phyloP scores from a whole-genome alignment of 2,797 vertebrate species.

The Arctocebus calabarensis region DNA sequence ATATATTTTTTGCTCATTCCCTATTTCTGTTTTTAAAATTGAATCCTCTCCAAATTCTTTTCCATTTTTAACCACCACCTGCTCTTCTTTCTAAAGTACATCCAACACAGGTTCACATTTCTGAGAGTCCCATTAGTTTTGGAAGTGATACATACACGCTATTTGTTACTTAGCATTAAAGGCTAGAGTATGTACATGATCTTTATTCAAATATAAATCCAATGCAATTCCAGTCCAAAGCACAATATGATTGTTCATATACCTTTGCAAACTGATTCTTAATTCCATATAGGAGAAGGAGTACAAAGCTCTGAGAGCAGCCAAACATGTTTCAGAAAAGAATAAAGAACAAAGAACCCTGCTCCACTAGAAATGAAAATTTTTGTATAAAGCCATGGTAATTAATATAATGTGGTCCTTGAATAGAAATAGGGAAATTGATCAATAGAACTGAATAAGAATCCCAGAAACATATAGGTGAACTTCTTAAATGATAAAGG shows the following conservation, averaged over 20 bases:
- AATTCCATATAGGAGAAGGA: background rate
- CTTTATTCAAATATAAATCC: slow-evolving; percentile 47
- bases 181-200: background rate
- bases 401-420: background rate
- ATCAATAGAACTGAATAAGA: background rate
- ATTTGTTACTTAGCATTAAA: slow-evolving; percentile 56
- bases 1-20: slow-evolving; percentile 61
- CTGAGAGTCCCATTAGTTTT: slow-evolving; percentile 50
- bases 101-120: slow-evolving; percentile 65
- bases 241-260: slow-evolving; percentile 7
- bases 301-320: background rate
- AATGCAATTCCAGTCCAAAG: slow-evolving; percentile 6
- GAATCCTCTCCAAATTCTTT: slow-evolving; percentile 73
- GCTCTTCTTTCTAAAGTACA: slow-evolving; percentile 72
- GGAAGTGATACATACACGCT: slow-evolving; percentile 43
- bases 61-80: slow-evolving; percentile 79
- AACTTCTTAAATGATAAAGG: slow-evolving; percentile 36
- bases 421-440: background rate
- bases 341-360: slow-evolving; percentile 4
- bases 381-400: background rate
- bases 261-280: slow-evolving; percentile 35
- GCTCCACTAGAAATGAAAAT: background rate
- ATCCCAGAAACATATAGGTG: background rate
- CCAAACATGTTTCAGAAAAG: background rate
- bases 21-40: slow-evolving; percentile 79